These are phyloP conservation scores for Vicugna pacos DNA, from an alignment of 2,113 vertebrate genomes.

Conservation along the genomic window DNA sequence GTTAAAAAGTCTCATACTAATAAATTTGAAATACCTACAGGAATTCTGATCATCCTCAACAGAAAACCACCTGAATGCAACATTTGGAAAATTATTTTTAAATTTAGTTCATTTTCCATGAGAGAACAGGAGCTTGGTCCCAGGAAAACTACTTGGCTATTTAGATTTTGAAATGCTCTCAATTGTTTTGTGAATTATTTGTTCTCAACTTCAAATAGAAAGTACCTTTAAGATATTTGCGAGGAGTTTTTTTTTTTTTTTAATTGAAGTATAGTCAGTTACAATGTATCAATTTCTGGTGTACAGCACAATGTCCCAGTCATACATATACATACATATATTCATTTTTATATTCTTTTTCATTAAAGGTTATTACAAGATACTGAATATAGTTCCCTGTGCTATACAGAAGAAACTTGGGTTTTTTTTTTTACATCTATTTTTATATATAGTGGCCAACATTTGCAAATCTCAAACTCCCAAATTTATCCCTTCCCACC, in stretches of 20 bases:
- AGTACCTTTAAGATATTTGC: constrained; percentile 1
- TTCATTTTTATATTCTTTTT: no score
- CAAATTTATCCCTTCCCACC: no score
- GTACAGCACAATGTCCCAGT: no score
- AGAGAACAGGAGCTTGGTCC: background rate
- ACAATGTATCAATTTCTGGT: no score
- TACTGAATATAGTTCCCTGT: no score
- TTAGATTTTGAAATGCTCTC: background rate
- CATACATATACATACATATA: no score
- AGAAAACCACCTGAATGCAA: background rate
- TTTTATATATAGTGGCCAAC: no score
- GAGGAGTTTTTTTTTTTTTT: background rate
- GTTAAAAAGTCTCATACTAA: background rate
- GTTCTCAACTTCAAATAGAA: background rate
- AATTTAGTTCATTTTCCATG: background rate
- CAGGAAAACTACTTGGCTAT: background rate
- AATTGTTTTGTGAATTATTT: constrained; percentile 29
- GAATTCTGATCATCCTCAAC: background rate
- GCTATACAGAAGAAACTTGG: no score
- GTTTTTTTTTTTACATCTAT: no score
- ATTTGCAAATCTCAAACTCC: no score
- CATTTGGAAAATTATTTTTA: background rate
- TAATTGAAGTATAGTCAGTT: no score
- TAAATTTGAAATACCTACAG: background rate
- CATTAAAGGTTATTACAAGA: no score